phyloP scores from a whole-genome alignment of 2,888 invertebrate genomes.

The Nebria salina region DNA sequence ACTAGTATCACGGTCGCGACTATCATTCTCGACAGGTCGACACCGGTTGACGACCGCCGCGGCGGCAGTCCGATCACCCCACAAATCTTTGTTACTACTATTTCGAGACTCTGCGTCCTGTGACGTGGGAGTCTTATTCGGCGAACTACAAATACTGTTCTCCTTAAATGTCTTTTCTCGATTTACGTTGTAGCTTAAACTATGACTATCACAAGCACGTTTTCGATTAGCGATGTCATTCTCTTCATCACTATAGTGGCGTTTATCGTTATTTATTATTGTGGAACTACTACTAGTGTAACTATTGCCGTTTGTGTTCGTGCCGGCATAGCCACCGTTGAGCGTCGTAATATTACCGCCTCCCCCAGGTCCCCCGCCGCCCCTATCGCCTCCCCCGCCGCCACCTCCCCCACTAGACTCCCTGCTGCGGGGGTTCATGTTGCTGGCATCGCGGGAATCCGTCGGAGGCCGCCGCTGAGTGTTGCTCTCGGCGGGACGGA shows the following conservation, averaged over 20 bases:
- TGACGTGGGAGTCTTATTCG: constrained; percentile 45
- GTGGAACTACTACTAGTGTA: constrained; percentile 52
- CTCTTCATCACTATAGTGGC: constrained; percentile 56
- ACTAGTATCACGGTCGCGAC: constrained; percentile 43
- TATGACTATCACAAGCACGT: constrained; percentile 60
- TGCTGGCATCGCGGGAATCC: constrained; percentile 62
- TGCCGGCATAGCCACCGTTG: constrained; percentile 50
- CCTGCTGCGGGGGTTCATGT: constrained; percentile 64
- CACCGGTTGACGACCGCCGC: constrained; percentile 22
- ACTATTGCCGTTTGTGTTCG: constrained; percentile 53
- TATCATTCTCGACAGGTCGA: constrained; percentile 41
- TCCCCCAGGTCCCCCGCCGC: constrained; percentile 59
- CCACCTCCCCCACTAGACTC: constrained; percentile 48
- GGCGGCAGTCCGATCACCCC: constrained; percentile 28
- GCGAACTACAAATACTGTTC: constrained; percentile 50
- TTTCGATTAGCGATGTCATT: constrained; percentile 51
- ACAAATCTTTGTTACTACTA: neutral
- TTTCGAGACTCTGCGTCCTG: constrained; percentile 19
- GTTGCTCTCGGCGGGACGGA: constrained; percentile 62
- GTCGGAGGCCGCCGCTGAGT: constrained; percentile 60
- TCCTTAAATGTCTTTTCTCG: constrained; percentile 55
- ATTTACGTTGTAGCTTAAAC: constrained; percentile 57
- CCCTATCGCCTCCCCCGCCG: constrained; percentile 46
- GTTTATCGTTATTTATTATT: constrained; percentile 55
- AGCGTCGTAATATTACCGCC: constrained; percentile 44